Percentiles rank a stretch among this genome's conserved stretches.
These are phyloP conservation scores for Gadus macrocephalus DNA, from an alignment of 2,113 vertebrate species.

Conservation along the genomic window DNA sequence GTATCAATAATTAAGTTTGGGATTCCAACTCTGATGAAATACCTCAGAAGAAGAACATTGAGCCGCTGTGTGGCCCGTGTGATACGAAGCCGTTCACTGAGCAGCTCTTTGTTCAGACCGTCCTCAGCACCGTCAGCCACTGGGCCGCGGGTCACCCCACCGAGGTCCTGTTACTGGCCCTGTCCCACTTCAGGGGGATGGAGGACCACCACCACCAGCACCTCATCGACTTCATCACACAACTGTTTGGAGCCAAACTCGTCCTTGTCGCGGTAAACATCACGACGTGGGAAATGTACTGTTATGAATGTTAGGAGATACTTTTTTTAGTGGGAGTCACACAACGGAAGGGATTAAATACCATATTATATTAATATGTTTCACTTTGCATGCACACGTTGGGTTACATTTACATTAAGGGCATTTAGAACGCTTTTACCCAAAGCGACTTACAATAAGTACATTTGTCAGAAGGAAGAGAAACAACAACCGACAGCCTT, in stretches of 20 bases:
- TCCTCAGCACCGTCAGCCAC: constrained; percentile 28
- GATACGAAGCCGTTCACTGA: no score
- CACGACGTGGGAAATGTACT: not conserved
- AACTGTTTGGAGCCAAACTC: constrained; percentile 42
- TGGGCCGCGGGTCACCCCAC: constrained; percentile 50
- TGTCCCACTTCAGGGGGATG: constrained; percentile 50
- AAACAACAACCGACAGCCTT: no score
- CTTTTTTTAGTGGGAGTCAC: not conserved
- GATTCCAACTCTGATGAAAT: no score
- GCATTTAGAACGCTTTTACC: no score
- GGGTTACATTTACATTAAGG: no score
- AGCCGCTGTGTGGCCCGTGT: no score
- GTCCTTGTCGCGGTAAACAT: constrained; percentile 5
- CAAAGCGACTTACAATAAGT: no score
- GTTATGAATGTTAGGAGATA: not conserved
- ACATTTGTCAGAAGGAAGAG: no score
- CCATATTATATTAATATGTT: not conserved
- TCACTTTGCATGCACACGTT: no score
- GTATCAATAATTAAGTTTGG: no score
- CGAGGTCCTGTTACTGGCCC: constrained; percentile 53
- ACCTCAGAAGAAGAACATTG: no score
- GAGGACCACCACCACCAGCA: constrained; percentile 30
- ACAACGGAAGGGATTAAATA: not conserved
- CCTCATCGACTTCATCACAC: constrained; percentile 45
- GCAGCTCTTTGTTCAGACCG: constrained; percentile 32